Conservation (phyloP, 2,797 vertebrate genomes). For the Mionectes olivaceus region DNA sequence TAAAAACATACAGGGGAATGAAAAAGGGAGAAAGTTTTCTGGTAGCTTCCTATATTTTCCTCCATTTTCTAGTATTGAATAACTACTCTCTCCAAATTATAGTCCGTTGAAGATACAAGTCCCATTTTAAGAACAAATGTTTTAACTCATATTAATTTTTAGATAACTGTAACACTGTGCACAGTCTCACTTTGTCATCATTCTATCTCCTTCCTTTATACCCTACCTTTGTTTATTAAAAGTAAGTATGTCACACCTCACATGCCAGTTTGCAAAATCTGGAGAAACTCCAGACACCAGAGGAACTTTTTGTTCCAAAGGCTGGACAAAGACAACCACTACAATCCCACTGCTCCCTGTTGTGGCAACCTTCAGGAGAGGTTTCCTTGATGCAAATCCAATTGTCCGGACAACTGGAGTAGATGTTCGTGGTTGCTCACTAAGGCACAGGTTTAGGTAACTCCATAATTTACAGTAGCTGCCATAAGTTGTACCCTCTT, state of each 20-base stretch:
- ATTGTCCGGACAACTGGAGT: background rate
- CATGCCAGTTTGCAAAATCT: background rate
- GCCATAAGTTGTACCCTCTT: background rate
- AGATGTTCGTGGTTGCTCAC: fast-evolving
- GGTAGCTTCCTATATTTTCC: background rate
- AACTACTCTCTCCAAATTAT: background rate
- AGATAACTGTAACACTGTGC: background rate
- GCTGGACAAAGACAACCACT: background rate
- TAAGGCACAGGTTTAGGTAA: background rate
- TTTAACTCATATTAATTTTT: background rate
- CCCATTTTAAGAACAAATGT: background rate
- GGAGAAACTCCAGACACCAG: background rate
- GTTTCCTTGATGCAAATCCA: background rate
- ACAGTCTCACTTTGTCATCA: background rate
- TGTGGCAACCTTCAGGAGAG: background rate
- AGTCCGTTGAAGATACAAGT: background rate
- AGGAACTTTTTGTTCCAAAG: background rate
- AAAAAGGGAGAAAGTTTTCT: background rate
- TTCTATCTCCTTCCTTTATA: background rate
- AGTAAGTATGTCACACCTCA: background rate
- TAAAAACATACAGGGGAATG: background rate
- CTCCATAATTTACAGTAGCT: background rate
- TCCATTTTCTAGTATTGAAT: background rate
- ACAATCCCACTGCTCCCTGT: fast-evolving
- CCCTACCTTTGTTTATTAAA: background rate